phyloP scores from a whole-genome alignment of 2,888 invertebrate species.

The Incurvaria masculella region DNA sequence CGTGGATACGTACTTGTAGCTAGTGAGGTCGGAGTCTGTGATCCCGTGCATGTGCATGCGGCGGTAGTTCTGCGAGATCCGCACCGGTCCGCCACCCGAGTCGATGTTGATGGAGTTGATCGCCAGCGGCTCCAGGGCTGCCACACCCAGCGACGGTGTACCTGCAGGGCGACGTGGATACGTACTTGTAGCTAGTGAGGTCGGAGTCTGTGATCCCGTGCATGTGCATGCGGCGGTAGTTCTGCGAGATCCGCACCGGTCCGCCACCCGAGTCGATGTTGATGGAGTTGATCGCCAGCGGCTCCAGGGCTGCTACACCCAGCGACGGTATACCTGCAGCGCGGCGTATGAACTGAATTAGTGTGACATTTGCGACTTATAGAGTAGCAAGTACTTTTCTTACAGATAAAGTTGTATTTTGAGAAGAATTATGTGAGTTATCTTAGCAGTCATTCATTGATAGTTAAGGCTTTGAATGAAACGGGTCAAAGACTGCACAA shows the following conservation, averaged over 20 bases:
- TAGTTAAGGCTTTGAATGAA: no score
- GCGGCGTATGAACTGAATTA: no score
- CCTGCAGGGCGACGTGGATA: constrained; percentile 35
- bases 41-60: constrained; percentile 66
- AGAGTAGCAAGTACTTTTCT: no score
- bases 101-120: constrained; percentile 57
- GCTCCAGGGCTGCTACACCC: constrained; percentile 59
- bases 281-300: constrained; percentile 55
- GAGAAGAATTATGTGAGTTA: no score
- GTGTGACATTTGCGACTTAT: no score
- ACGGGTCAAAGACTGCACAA: no score
- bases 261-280: constrained; percentile 57
- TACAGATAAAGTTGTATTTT: no score
- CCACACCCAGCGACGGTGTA: constrained; percentile 55
- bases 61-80: constrained; percentile 62
- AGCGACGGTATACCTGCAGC: constrained; percentile 57
- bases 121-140: constrained; percentile 59
- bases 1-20: constrained; percentile 58
- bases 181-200: constrained; percentile 55
- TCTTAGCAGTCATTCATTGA: no score
- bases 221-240: constrained; percentile 64
- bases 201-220: constrained; percentile 61
- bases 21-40: constrained; percentile 54
- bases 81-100: constrained; percentile 60
- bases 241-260: constrained; percentile 64